These are phyloP conservation scores for Plagodis pulveraria DNA, from an alignment of 2,888 invertebrate species.

Conservation along the genomic window DNA sequence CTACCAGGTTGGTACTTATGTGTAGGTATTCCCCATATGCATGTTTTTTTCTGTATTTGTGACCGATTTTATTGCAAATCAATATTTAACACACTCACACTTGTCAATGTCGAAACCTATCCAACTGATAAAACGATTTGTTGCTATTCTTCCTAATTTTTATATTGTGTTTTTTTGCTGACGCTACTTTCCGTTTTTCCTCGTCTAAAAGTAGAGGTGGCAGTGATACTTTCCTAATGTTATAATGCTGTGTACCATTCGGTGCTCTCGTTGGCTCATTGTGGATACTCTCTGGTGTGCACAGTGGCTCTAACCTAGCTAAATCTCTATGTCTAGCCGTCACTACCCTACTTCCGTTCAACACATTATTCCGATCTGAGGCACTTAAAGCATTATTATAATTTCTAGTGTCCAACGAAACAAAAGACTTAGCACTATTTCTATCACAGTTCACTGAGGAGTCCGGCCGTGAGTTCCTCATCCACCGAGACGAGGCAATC, in stretches of 20 bases:
- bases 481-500: slow-evolving; percentile 78
- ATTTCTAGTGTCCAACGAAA: slow-evolving; percentile 72
- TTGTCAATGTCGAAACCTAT: slow-evolving; percentile 48
- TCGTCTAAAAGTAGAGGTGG: slow-evolving; percentile 76
- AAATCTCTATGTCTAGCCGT: slow-evolving; percentile 72
- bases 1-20: too few species aligned
- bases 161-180: slow-evolving; percentile 63
- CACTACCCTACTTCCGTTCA: slow-evolving; percentile 60
- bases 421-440: slow-evolving; percentile 79
- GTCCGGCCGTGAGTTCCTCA: slow-evolving; percentile 71
- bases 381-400: slow-evolving; percentile 59
- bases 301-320: slow-evolving; percentile 66
- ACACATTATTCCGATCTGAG: slow-evolving; percentile 59
- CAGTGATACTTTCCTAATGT: slow-evolving; percentile 73
- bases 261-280: slow-evolving; percentile 52
- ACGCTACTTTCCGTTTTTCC: slow-evolving; percentile 66
- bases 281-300: slow-evolving; percentile 63
- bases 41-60: too few species aligned
- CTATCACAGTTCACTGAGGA: slow-evolving; percentile 73
- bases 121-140: slow-evolving; percentile 53
- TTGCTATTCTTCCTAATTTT: slow-evolving; percentile 50
- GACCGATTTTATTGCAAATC: neutral
- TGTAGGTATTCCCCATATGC: too few species aligned
- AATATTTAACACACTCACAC: neutral
- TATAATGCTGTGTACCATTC: slow-evolving; percentile 56